Percentiles rank a stretch among this genome's conserved stretches.
Evolutionary conservation across 1,140 invertebrate species (phyloP).

Genomic region (Kradibia gibbosae): DNA sequence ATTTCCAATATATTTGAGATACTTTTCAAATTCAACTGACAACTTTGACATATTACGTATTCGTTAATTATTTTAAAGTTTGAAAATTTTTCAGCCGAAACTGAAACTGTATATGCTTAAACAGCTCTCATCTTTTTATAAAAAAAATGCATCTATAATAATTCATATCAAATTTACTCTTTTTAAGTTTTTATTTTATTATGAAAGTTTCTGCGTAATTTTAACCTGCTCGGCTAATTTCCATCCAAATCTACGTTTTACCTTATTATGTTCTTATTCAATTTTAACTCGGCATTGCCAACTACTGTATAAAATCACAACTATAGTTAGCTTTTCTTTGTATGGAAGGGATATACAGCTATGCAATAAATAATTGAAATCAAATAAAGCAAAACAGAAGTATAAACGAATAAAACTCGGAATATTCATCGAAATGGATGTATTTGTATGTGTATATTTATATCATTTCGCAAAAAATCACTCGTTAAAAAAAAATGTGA

Average conservation of each 20-base stretch:
- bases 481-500: neutral
- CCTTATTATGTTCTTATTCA: neutral
- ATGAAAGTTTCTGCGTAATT: neutral
- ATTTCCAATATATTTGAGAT: too few relatives aligned
- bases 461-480: too few relatives aligned
- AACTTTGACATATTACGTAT: too few relatives aligned
- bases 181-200: neutral
- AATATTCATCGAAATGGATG: too few relatives aligned
- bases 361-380: neutral
- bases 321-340: neutral
- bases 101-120: too few relatives aligned
- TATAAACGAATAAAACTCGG: too few relatives aligned
- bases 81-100: too few relatives aligned
- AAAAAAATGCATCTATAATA: neutral
- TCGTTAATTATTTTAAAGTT: too few relatives aligned
- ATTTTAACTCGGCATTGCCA: neutral
- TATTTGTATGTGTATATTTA: too few relatives aligned
- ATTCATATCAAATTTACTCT: neutral
- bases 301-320: neutral
- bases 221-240: neutral
- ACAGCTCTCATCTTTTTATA: too few relatives aligned
- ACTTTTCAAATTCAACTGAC: too few relatives aligned
- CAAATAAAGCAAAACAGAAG: neutral
- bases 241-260: neutral
- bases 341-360: neutral